phyloP scores from a whole-genome alignment of 2,888 invertebrate genomes.

The Bedellia somnulentella region DNA sequence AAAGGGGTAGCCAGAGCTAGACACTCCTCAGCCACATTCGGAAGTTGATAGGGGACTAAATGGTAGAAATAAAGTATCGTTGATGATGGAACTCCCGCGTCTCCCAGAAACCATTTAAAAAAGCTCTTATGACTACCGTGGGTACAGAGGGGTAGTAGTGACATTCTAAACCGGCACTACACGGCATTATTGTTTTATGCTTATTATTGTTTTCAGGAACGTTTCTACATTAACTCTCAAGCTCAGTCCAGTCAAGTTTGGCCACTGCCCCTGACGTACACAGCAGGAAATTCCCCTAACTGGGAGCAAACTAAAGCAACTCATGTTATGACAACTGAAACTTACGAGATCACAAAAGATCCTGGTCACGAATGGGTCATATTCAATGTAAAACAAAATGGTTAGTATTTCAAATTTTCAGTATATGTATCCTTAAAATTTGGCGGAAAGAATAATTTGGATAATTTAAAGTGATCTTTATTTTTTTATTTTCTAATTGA shows the following conservation, averaged over 20 bases:
- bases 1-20: no score
- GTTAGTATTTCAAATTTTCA: constrained; percentile 19
- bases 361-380: constrained; percentile 58
- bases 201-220: constrained; percentile 32
- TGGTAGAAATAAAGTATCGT: no score
- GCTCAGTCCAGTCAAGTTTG: constrained; percentile 23
- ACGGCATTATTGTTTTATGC: no score
- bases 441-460: background rate
- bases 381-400: constrained; percentile 63
- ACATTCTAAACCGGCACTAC: no score
- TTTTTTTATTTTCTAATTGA: no score
- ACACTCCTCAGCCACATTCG: no score
- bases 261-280: constrained; percentile 44
- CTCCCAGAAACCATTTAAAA: no score
- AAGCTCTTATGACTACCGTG: no score
- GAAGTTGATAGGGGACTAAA: no score
- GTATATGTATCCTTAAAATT: background rate
- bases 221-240: constrained; percentile 31
- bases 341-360: constrained; percentile 17
- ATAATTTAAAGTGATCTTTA: no score
- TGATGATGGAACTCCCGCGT: no score
- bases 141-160: no score
- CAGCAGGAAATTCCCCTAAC: constrained; percentile 31
- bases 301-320: constrained; percentile 26
- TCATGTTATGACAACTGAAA: constrained; percentile 21